Percentiles rank a stretch among this genome's conserved stretches.
phyloP scores from a whole-genome alignment of 2,113 vertebrate species.

The Plotosus lineatus region DNA sequence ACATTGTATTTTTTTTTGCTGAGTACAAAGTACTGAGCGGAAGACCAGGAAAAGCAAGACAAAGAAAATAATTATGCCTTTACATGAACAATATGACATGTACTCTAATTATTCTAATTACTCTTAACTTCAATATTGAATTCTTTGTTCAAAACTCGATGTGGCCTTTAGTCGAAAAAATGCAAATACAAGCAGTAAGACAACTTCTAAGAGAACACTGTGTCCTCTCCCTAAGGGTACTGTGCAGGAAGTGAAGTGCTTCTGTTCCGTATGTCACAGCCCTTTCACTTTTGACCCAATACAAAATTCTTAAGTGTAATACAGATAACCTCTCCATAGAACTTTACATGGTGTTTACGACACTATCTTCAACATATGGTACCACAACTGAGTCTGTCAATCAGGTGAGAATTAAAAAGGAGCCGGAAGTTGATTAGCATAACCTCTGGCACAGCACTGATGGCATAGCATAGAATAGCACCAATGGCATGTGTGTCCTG shows the following conservation, averaged over 20 bases:
- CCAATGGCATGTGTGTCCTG: background rate
- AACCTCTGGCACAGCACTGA: background rate
- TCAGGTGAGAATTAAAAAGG: background rate
- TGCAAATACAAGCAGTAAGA: slow-evolving; percentile 9
- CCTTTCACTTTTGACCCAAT: no score
- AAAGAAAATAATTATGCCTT: background rate
- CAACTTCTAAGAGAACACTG: slow-evolving; percentile 35
- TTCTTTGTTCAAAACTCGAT: background rate
- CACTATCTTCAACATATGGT: background rate
- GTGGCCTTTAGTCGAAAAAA: background rate
- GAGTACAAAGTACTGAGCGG: background rate
- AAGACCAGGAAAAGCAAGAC: background rate
- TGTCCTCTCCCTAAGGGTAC: background rate
- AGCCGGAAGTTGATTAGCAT: background rate
- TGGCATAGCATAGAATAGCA: no score
- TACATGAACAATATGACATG: no score
- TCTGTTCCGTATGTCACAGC: no score
- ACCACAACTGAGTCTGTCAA: background rate
- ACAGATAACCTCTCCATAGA: background rate
- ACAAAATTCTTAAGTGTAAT: no score
- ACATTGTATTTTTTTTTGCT: background rate
- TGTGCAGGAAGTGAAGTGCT: background rate
- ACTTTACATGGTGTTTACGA: background rate
- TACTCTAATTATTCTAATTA: no score
- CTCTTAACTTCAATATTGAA: background rate